Evolutionary conservation across 2,113 vertebrate genomes (phyloP), one percentile per base, ranked within the genome.

Genomic region (Larimichthys polyactis): DNA sequence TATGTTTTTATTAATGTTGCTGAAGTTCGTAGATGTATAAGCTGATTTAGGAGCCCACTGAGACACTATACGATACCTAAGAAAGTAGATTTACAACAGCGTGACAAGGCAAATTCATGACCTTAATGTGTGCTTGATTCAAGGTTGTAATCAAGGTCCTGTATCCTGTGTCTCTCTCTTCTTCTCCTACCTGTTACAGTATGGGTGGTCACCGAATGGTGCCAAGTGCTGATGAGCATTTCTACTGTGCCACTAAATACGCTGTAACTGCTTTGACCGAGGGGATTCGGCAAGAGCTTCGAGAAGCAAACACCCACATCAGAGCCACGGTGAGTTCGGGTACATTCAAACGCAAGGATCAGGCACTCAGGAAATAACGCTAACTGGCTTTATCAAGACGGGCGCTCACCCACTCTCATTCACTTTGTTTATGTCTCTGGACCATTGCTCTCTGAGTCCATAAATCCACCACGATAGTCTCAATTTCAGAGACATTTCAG

Each of bases 191-290:
- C 66, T 57, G 80, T 75, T 69, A 49, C 92, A 99, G 98, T 94
- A 98, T 99, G 97, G 93, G 92, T 0, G 98, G 98, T 36, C 98
- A 99, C 93, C 95, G 95, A 20, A 90, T 98, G 44, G 63, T 94
- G 27, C 94, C 95, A 0, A 95, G 94, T 58, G 95, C 97, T 0
- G 95, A 96, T 49, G 83, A 87, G 84, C 97, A 99, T 83, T 99
- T 99, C 85, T 99, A 99, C 94, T 96, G 95, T 4, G 98, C 98
- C 83, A 99, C 98, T 79, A 99, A 99, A 94, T 97, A 96, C 0
- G 97, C 98, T 0, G 97, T 99, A 75, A 99, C 97, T 0, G 97
- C 98, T 0, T 87, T 99, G 79, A 99, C 98, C 0, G 97, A 99
- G 90, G 98, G 98, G 64, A 93, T 99, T 62, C 93, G 97, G 79